Conservation (phyloP, 2,797 vertebrate species). For the Pipistrellus kuhlii region DNA sequence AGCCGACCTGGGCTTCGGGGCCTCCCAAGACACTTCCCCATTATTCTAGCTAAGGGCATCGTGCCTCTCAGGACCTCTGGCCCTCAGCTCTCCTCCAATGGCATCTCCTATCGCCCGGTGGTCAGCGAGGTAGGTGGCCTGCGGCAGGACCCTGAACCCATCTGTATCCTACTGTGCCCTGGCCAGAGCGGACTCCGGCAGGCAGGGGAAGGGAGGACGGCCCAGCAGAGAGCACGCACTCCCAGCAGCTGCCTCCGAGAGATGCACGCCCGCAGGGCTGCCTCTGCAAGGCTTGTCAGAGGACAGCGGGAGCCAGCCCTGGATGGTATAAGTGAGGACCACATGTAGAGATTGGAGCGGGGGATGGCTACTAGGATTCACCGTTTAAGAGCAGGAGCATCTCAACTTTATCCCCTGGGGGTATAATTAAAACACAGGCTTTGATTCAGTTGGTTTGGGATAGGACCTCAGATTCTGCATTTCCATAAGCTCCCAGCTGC, state of each 20-base stretch:
- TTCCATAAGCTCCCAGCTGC: neutral
- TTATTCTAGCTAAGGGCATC: neutral
- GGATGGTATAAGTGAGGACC: neutral
- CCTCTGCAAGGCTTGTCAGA: neutral
- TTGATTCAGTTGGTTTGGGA: neutral
- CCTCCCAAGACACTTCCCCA: neutral
- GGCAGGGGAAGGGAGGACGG: neutral
- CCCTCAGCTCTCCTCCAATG: neutral
- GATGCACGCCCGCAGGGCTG: neutral
- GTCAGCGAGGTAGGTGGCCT: neutral
- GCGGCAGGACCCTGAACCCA: neutral
- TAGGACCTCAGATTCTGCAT: neutral
- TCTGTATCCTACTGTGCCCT: neutral
- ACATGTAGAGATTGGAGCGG: neutral
- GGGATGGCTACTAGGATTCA: neutral
- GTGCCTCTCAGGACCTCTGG: neutral
- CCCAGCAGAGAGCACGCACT: no score
- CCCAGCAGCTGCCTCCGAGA: neutral
- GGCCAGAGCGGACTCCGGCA: neutral
- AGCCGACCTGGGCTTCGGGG: neutral
- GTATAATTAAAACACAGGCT: neutral
- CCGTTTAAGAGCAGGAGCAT: neutral
- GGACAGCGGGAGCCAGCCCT: neutral
- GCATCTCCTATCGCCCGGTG: neutral
- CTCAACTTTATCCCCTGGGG: neutral